Evolutionary conservation across 2,888 invertebrate species (phyloP).

Genomic region (Chirona hameri): DNA sequence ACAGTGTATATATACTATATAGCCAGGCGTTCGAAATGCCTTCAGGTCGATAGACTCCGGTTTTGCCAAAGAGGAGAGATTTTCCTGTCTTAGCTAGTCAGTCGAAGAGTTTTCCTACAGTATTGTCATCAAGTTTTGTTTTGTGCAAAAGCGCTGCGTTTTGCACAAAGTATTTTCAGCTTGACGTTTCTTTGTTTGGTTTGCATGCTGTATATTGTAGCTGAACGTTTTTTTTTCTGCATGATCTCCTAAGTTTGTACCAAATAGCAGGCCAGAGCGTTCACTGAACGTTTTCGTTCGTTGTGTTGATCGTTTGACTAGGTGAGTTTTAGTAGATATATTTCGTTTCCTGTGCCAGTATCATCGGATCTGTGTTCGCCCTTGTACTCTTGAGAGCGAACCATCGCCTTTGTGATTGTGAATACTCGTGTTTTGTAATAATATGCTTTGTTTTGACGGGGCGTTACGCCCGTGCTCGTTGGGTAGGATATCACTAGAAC

Average conservation of each 20-base stretch:
- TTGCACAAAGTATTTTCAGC: slow-evolving; percentile 24
- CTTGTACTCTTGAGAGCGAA: neutral
- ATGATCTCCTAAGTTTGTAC: slow-evolving; percentile 26
- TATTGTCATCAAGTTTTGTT: neutral
- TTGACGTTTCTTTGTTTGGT: neutral
- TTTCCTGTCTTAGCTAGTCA: slow-evolving; percentile 24
- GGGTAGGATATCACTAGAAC: too few relatives aligned
- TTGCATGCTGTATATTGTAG: neutral
- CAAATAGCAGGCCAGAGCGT: neutral
- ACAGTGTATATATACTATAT: neutral
- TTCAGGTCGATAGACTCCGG: neutral
- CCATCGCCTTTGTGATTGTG: neutral
- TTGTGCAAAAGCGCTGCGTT: neutral
- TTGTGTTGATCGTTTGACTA: neutral
- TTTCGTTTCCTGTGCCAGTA: neutral
- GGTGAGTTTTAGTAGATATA: too few relatives aligned
- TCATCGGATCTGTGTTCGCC: neutral
- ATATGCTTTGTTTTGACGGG: too few relatives aligned
- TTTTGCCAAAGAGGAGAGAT: slow-evolving; percentile 9
- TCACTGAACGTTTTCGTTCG: neutral
- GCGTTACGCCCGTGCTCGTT: too few relatives aligned
- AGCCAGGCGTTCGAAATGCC: neutral
- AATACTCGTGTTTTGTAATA: neutral
- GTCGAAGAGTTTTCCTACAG: neutral
- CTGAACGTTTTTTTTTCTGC: neutral